Percentiles rank a stretch among this genome's conserved stretches.
These are phyloP conservation scores for Trachymyrmex septentrionalis DNA, from an alignment of 1,140 invertebrate species.

Conservation along the genomic window DNA sequence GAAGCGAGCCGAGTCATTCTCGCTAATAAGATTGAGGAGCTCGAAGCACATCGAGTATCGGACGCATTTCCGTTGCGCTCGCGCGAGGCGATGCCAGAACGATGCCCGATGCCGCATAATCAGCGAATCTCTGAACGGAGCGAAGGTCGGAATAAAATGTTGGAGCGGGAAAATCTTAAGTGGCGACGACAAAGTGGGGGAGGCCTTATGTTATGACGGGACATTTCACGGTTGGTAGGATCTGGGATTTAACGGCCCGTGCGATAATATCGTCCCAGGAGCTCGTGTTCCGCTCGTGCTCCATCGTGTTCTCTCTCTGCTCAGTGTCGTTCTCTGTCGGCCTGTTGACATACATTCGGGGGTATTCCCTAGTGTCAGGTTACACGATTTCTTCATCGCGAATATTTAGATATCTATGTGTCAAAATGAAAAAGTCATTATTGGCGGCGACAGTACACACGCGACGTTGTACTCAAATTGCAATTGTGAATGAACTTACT, in stretches of 20 bases:
- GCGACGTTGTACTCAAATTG: conserved; percentile 1
- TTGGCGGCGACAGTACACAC: too few species aligned
- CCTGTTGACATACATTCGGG: not conserved
- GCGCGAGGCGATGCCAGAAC: conserved; percentile 44
- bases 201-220: conserved; percentile 84
- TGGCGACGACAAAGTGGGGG: conserved; percentile 68
- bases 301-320: conserved; percentile 50
- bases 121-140: conserved; percentile 36
- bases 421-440: conserved; percentile 27
- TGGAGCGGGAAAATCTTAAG: conserved; percentile 57
- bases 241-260: conserved; percentile 83
- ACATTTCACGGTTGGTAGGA: conserved; percentile 84
- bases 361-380: not conserved
- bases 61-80: conserved; percentile 55
- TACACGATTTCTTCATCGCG: not conserved
- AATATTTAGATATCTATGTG: not conserved
- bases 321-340: conserved; percentile 48
- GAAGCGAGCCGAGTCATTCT: conserved; percentile 78
- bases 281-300: conserved; percentile 65
- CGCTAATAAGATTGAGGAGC: conserved; percentile 79
- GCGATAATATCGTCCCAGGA: conserved; percentile 81
- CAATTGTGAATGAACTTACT: conserved; percentile 23
- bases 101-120: conserved; percentile 59
- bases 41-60: conserved; percentile 70
- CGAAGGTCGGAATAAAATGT: conserved; percentile 36